phyloP scores from a whole-genome alignment of 2,113 vertebrate genomes.

The Stigmatopora nigra region DNA sequence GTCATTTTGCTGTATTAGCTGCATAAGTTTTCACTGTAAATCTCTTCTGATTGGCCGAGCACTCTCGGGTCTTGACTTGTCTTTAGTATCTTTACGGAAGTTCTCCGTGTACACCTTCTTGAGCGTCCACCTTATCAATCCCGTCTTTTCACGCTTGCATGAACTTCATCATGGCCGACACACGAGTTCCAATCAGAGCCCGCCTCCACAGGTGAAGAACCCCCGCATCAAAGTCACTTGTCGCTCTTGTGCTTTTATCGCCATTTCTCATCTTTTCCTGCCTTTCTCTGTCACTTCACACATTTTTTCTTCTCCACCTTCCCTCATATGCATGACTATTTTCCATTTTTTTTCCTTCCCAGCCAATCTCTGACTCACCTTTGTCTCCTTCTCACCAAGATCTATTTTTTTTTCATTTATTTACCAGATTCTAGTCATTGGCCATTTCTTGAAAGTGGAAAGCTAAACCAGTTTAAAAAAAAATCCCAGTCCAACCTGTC shows the following conservation, averaged over 20 bases:
- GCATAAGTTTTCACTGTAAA: background rate
- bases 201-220: constrained; percentile 41
- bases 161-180: constrained; percentile 50
- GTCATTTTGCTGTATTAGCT: too few species aligned
- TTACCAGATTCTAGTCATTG: constrained; percentile 46
- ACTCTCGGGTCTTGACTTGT: constrained; percentile 41
- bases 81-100: constrained; percentile 37
- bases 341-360: constrained; percentile 30
- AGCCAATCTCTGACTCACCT: constrained; percentile 42
- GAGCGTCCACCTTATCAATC: constrained; percentile 55
- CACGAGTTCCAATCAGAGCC: constrained; percentile 8
- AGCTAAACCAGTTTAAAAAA: too few species aligned
- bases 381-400: constrained; percentile 43
- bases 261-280: constrained; percentile 43
- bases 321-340: constrained; percentile 29
- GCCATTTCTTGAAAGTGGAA: constrained; percentile 51
- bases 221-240: constrained; percentile 53
- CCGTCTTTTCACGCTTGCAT: constrained; percentile 48
- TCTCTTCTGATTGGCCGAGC: constrained; percentile 31
- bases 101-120: constrained; percentile 36
- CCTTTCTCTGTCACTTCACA: constrained; percentile 53
- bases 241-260: constrained; percentile 50
- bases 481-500: constrained; percentile 25
- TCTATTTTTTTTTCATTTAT: constrained; percentile 14
- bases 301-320: constrained; percentile 30